Evolutionary conservation across 2,113 vertebrate species (phyloP).

Genomic region (Prunella fulvescens): DNA sequence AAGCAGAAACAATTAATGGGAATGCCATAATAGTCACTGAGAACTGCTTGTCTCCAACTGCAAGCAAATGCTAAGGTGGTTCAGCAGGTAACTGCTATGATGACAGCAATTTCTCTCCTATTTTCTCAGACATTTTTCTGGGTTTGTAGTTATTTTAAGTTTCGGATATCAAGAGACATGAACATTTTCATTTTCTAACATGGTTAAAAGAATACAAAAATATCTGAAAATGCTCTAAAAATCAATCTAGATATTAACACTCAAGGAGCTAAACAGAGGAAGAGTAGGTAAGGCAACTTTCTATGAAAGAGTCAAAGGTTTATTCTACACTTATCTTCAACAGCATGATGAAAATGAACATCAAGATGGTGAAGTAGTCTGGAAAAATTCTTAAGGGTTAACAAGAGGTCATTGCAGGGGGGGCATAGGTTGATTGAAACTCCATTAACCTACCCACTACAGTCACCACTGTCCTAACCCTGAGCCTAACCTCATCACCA

Average conservation of each 20-base stretch:
- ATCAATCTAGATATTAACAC: background rate
- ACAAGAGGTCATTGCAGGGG: background rate
- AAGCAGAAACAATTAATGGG: background rate
- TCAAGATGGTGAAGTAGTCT: background rate
- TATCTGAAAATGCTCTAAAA: background rate
- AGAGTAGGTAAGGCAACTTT: background rate
- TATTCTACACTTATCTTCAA: background rate
- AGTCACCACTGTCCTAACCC: too few relatives aligned
- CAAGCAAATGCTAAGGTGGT: background rate
- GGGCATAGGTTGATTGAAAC: background rate
- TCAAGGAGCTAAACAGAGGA: background rate
- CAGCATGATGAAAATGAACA: background rate
- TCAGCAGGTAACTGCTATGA: background rate
- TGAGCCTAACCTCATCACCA: background rate
- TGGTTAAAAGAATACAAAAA: background rate
- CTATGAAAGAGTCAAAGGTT: background rate
- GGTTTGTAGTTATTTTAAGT: background rate
- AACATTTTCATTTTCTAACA: background rate
- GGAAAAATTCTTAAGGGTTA: background rate
- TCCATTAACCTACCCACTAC: background rate
- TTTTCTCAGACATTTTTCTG: background rate
- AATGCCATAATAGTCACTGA: background rate
- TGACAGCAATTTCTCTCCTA: background rate
- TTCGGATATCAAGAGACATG: background rate
- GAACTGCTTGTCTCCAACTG: background rate